A percentile compares a stretch with the other conserved stretches of the same genome.
Evolutionary conservation across 2,888 invertebrate species (phyloP).

Genomic region (Notodonta ziczac): DNA sequence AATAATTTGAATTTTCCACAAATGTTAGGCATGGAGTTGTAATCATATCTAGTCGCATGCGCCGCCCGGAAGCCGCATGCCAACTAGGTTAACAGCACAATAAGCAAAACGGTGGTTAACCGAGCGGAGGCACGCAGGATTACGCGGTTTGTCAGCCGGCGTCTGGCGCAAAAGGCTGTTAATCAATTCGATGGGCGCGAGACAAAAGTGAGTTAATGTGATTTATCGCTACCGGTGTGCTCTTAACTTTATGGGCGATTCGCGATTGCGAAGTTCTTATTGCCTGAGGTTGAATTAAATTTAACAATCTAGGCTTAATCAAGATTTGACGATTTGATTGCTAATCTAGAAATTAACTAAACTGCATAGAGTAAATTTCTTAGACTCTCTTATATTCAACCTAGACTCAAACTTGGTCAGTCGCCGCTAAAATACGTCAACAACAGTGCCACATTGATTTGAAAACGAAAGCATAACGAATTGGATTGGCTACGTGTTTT

Average conservation of each 20-base stretch:
- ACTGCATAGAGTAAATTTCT: not conserved
- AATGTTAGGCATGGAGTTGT: not conserved
- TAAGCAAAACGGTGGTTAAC: conserved; percentile 32
- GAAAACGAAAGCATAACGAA: conserved; percentile 2
- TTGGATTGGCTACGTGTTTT: not conserved
- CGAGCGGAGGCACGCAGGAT: conserved; percentile 27
- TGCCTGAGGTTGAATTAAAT: too few relatives aligned
- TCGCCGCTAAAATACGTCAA: not conserved
- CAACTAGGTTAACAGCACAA: conserved; percentile 39
- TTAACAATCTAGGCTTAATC: too few relatives aligned
- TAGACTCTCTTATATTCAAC: not conserved
- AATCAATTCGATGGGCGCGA: conserved; percentile 20
- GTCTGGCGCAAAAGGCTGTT: conserved; percentile 8
- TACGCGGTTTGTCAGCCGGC: conserved; percentile 20
- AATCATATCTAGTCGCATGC: conserved; percentile 30
- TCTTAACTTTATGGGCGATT: not conserved
- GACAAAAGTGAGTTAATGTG: conserved; percentile 11
- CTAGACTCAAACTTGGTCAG: not conserved
- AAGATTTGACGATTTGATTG: too few relatives aligned
- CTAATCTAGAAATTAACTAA: too few relatives aligned
- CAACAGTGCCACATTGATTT: not conserved
- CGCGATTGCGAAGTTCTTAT: not conserved
- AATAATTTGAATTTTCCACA: too few relatives aligned
- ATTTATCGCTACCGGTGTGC: conserved; percentile 9
- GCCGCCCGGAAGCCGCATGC: conserved; percentile 40